Conservation (phyloP, 2,888 invertebrate genomes). For the Eupithecia tripunctaria region DNA sequence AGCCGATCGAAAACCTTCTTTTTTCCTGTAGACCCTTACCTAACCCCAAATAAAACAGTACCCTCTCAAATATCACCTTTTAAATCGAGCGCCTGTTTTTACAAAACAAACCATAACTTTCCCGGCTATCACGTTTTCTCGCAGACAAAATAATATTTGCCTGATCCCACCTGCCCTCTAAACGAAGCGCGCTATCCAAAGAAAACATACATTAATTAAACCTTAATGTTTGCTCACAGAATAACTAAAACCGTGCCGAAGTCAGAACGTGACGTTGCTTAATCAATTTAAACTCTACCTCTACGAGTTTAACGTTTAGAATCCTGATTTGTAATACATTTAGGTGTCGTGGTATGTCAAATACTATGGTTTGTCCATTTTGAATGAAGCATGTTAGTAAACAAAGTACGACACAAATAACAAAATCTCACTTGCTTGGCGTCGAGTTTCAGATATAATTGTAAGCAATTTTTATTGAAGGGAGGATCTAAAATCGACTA, state of each 20-base stretch:
- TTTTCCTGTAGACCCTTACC: too few species aligned
- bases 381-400: too few species aligned
- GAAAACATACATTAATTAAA: slow-evolving; percentile 14
- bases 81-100: slow-evolving; percentile 2
- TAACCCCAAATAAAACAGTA: not conserved
- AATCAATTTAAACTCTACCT: not conserved
- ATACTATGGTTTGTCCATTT: not conserved
- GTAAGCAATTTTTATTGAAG: too few species aligned
- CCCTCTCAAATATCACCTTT: not conserved
- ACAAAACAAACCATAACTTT: slow-evolving; percentile 10
- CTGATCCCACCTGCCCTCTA: slow-evolving; percentile 6
- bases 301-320: not conserved
- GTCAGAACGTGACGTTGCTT: slow-evolving; percentile 2
- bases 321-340: not conserved
- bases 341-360: not conserved
- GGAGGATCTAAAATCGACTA: too few species aligned
- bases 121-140: slow-evolving; percentile 12
- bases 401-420: too few species aligned
- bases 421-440: too few species aligned
- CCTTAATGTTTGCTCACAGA: not conserved
- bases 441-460: too few species aligned
- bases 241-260: not conserved
- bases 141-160: slow-evolving; percentile 6
- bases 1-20: too few species aligned
- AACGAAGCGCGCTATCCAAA: not conserved